A percentile compares a stretch with the other conserved stretches of the same genome.
Conservation (phyloP, 2,888 invertebrate species). For the Macrophya annulata region DNA sequence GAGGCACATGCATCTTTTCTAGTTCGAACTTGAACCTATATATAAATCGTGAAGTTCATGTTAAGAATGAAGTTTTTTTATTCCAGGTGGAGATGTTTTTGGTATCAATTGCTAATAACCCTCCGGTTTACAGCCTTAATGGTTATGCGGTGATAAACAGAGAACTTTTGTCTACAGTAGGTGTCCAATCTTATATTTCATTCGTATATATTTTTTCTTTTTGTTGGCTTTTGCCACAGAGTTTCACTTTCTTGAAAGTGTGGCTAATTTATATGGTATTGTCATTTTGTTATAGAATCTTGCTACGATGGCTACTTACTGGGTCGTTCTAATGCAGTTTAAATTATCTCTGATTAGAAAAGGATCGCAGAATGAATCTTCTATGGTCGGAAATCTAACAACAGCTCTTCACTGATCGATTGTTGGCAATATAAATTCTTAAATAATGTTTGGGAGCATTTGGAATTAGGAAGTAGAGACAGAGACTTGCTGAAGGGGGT, state of each 20-base stretch:
- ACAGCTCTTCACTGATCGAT: background rate
- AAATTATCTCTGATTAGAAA: slow-evolving; percentile 83
- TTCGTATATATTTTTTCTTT: slow-evolving; percentile 54
- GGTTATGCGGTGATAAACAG: slow-evolving; percentile 88
- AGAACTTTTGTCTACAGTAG: slow-evolving; percentile 85
- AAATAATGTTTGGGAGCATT: background rate
- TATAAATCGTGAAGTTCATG: background rate
- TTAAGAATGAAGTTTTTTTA: background rate
- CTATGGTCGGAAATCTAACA: slow-evolving; percentile 1
- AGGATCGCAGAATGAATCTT: background rate
- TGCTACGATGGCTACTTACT: slow-evolving; percentile 87
- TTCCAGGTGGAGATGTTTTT: slow-evolving; percentile 84
- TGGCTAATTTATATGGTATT: slow-evolving; percentile 4
- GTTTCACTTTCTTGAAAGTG: background rate
- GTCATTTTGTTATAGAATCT: slow-evolving; percentile 82
- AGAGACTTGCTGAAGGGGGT: background rate
- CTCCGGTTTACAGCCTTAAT: slow-evolving; percentile 89
- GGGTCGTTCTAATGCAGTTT: slow-evolving; percentile 88
- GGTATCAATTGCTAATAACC: slow-evolving; percentile 88
- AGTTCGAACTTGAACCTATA: background rate
- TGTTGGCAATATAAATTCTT: background rate
- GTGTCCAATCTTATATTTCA: slow-evolving; percentile 66
- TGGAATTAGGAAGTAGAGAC: background rate
- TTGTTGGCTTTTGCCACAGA: background rate
- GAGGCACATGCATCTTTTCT: slow-evolving; percentile 80